Evolutionary conservation across 2,888 invertebrate genomes (phyloP).

Genomic region (Caradrina clavipalpis): DNA sequence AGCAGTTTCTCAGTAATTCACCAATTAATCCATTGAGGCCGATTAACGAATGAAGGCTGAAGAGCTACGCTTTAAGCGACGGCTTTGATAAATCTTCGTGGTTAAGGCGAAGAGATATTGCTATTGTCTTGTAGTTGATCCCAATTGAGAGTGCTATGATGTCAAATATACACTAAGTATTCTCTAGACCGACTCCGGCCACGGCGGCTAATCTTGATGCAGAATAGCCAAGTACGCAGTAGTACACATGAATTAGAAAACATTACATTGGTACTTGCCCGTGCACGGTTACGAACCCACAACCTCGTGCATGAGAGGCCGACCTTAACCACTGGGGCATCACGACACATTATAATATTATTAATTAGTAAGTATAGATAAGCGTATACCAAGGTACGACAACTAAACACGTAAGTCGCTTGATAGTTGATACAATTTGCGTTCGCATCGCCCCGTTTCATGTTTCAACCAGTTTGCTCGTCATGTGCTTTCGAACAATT

Average conservation of each 20-base stretch:
- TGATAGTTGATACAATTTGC: conserved; percentile 43
- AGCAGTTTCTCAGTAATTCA: conserved; percentile 56
- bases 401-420: conserved; percentile 5
- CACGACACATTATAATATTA: too few relatives aligned
- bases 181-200: too few relatives aligned
- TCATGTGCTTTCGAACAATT: conserved; percentile 87
- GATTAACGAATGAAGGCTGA: conserved; percentile 39
- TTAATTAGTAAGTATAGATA: too few relatives aligned
- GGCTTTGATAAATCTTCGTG: conserved; percentile 35
- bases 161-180: too few relatives aligned
- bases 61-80: conserved; percentile 27
- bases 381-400: too few relatives aligned
- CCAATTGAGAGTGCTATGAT: conserved; percentile 9
- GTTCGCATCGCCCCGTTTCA: conserved; percentile 23
- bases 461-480: conserved; percentile 53
- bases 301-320: too few relatives aligned
- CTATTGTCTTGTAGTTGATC: conserved; percentile 22
- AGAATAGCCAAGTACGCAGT: too few relatives aligned
- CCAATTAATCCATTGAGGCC: conserved; percentile 63
- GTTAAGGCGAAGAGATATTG: conserved; percentile 12
- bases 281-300: too few relatives aligned
- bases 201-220: too few relatives aligned
- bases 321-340: too few relatives aligned
- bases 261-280: too few relatives aligned
- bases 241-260: too few relatives aligned